Conservation (phyloP, 2,113 vertebrate species). For the Leptobrachium leishanense region DNA sequence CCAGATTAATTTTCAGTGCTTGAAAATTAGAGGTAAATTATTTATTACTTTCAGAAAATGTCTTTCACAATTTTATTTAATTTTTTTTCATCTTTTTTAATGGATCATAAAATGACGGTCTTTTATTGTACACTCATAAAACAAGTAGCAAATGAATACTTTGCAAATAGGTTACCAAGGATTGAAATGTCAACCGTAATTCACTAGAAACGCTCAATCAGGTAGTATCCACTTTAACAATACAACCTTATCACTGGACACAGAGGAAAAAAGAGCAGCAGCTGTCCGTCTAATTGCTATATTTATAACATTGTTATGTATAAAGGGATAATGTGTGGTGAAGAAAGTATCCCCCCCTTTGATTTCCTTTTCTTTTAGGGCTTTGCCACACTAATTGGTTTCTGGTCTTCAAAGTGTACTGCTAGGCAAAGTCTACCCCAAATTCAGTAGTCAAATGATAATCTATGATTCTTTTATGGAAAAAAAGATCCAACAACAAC, state of each 20-base stretch:
- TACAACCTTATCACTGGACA: slow-evolving; percentile 23
- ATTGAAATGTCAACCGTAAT: slow-evolving; percentile 65
- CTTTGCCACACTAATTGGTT: too few relatives aligned
- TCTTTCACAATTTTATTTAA: slow-evolving; percentile 71
- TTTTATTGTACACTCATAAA: slow-evolving; percentile 66
- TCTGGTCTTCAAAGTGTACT: too few relatives aligned
- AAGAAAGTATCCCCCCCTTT: too few relatives aligned
- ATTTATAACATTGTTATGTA: not conserved
- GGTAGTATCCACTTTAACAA: slow-evolving; percentile 36
- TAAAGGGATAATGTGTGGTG: too few relatives aligned
- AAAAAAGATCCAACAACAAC: too few relatives aligned
- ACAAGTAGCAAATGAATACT: slow-evolving; percentile 64
- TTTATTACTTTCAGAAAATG: slow-evolving; percentile 71
- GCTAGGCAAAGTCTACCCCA: too few relatives aligned
- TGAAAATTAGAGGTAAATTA: slow-evolving; percentile 71
- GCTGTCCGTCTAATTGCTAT: not conserved
- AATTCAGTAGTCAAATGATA: too few relatives aligned
- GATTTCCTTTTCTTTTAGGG: too few relatives aligned
- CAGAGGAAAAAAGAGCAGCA: not conserved
- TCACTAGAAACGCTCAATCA: slow-evolving; percentile 51
- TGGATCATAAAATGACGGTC: slow-evolving; percentile 65
- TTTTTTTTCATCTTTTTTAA: slow-evolving; percentile 66
- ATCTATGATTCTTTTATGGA: too few relatives aligned
- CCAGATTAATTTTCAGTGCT: slow-evolving; percentile 68
- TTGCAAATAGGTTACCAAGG: slow-evolving; percentile 61